phyloP scores from a whole-genome alignment of 92 coral and sea anemone species.

The Scolanthus callimorphus region DNA sequence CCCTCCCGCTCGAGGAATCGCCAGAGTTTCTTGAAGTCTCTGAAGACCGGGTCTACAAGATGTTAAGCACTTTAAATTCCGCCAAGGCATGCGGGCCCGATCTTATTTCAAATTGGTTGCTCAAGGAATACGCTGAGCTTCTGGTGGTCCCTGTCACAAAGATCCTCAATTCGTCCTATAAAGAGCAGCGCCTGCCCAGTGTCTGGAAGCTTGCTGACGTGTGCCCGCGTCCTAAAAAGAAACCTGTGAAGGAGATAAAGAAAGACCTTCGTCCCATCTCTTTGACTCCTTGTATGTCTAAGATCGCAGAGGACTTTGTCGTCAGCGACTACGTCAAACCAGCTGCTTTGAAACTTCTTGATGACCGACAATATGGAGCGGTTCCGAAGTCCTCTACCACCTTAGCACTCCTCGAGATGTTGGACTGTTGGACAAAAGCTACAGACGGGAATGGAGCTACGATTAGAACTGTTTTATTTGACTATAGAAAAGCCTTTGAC shows the following conservation, averaged over 20 bases:
- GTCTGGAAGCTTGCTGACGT: conserved; percentile 26
- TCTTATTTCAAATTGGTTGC: conserved; percentile 9
- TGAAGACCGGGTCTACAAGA: not conserved
- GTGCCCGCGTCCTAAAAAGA: conserved; percentile 2
- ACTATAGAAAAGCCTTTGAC: conserved; percentile 32
- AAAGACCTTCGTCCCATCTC: conserved; percentile 25
- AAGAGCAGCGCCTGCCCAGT: conserved; percentile 5
- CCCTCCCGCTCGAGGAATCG: conserved; percentile 1
- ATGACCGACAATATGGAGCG: conserved; percentile 27
- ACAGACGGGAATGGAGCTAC: conserved; percentile 34
- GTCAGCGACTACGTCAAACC: conserved; percentile 31
- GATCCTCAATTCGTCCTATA: conserved; percentile 5
- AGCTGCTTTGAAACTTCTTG: conserved; percentile 3
- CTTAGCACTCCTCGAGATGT: conserved; percentile 21
- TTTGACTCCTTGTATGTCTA: conserved; percentile 8
- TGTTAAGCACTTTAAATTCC: not conserved
- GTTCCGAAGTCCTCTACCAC: conserved; percentile 17
- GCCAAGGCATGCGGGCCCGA: conserved; percentile 17
- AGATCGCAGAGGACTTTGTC: conserved; percentile 29
- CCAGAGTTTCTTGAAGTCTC: not conserved
- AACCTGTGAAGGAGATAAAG: conserved; percentile 15
- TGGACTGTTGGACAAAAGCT: conserved; percentile 17
- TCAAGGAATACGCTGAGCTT: conserved; percentile 5
- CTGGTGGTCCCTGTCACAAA: not conserved
- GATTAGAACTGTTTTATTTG: conserved; percentile 25